Evolutionary conservation across 2,888 invertebrate genomes (phyloP).

Genomic region (Drosophila borealis): DNA sequence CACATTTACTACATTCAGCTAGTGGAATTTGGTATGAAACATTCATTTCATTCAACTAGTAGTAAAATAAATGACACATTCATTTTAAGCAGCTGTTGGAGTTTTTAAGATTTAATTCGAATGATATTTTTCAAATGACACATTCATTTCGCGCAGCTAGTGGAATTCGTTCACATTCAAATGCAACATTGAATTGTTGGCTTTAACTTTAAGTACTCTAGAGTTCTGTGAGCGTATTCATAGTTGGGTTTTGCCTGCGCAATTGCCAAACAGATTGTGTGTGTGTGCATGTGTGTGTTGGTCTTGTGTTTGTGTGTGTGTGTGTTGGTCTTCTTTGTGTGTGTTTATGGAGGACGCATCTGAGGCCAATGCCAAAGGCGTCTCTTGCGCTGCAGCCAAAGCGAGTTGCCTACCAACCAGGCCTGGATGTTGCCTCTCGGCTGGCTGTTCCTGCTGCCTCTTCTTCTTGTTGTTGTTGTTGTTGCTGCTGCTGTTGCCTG

Average conservation of each 20-base stretch:
- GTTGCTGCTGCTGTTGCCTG: slow-evolving; percentile 21
- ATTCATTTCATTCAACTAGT: not conserved
- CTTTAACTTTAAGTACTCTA: not conserved
- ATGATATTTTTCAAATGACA: not conserved
- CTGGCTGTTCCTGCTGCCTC: slow-evolving; percentile 16
- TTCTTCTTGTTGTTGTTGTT: slow-evolving; percentile 14
- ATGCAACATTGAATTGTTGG: not conserved
- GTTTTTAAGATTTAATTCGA: too few relatives aligned
- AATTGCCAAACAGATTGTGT: slow-evolving; percentile 14
- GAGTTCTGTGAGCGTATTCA: slow-evolving; percentile 30
- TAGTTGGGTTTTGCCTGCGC: slow-evolving; percentile 1
- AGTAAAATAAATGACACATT: not conserved
- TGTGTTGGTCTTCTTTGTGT: slow-evolving; percentile 38
- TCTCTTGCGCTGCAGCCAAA: slow-evolving; percentile 48
- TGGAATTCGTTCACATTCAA: not conserved
- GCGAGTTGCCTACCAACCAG: slow-evolving; percentile 40
- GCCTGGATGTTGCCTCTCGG: slow-evolving; percentile 47
- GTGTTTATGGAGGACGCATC: slow-evolving; percentile 62
- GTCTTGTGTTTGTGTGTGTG: slow-evolving; percentile 19
- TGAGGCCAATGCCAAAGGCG: slow-evolving; percentile 70
- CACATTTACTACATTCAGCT: not conserved
- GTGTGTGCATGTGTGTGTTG: slow-evolving; percentile 11
- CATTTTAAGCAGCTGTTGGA: not conserved
- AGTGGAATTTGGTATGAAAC: too few relatives aligned
- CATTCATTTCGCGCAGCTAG: too few relatives aligned